A percentile compares a stretch with the other conserved stretches of the same genome.
Evolutionary conservation across 2,113 vertebrate species (phyloP).

Genomic region (Herpetotheres cachinnans): DNA sequence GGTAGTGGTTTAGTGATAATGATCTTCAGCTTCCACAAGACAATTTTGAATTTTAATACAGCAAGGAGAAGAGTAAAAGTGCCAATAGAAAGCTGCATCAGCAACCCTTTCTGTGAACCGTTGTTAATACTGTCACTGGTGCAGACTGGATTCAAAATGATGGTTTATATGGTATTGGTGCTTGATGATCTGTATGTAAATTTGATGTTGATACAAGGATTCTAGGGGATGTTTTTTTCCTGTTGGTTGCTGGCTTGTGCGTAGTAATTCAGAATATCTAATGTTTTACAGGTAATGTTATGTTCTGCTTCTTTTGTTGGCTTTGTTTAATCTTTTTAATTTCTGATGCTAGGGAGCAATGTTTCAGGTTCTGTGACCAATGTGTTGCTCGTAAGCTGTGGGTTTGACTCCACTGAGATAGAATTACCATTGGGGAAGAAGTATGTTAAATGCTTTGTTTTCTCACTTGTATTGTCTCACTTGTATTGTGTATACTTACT

Average conservation of each 20-base stretch:
- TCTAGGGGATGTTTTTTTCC: neutral
- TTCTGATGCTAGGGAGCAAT: neutral
- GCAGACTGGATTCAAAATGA: neutral
- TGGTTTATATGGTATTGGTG: neutral
- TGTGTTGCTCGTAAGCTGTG: neutral
- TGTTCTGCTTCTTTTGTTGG: neutral
- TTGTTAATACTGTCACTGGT: neutral
- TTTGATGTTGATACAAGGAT: neutral
- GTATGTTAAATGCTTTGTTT: neutral
- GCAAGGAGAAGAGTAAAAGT: neutral
- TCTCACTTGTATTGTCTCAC: neutral
- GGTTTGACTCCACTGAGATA: neutral
- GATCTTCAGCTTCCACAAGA: neutral
- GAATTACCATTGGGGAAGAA: neutral
- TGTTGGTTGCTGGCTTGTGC: neutral
- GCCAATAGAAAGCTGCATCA: neutral
- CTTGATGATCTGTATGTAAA: neutral
- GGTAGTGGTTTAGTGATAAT: neutral
- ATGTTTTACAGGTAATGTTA: neutral
- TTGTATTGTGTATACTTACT: neutral
- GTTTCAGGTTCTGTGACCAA: neutral
- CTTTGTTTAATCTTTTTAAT: neutral
- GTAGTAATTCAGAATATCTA: neutral
- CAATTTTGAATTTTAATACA: neutral
- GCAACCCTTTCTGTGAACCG: neutral